Evolutionary conservation across 2,888 invertebrate species (phyloP).

Genomic region (Cylloceria caligata): DNA sequence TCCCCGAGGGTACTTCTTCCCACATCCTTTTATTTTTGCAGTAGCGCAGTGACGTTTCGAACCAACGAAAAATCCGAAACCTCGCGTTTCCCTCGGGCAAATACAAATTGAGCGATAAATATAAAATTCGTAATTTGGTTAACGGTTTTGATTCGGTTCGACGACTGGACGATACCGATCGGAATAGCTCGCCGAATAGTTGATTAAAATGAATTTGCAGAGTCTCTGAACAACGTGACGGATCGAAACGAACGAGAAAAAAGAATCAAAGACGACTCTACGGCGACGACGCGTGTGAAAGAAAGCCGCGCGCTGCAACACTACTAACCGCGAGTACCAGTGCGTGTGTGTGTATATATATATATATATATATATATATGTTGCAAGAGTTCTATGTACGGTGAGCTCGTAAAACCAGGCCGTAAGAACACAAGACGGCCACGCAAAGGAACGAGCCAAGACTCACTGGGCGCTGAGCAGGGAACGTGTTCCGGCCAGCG

Average conservation of each 20-base stretch:
- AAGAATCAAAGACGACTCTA: neutral
- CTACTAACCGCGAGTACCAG: slow-evolving; percentile 27
- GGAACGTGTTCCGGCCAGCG: slow-evolving; percentile 78
- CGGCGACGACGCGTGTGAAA: slow-evolving; percentile 69
- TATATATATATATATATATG: slow-evolving; percentile 65
- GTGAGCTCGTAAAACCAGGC: slow-evolving; percentile 77
- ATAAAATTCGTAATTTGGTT: neutral
- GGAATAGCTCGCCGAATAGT: neutral
- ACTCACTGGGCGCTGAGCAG: slow-evolving; percentile 51
- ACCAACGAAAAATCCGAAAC: no score
- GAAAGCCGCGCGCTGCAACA: slow-evolving; percentile 31
- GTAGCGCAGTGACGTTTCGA: neutral
- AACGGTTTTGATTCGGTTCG: neutral
- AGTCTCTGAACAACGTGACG: slow-evolving; percentile 7
- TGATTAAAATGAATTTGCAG: slow-evolving; percentile 24
- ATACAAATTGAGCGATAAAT: no score
- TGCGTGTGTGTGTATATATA: slow-evolving; percentile 64
- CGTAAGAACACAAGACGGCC: slow-evolving; percentile 76
- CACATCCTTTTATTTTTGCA: neutral
- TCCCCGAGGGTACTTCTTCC: neutral
- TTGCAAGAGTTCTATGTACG: slow-evolving; percentile 65
- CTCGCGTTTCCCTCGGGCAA: neutral
- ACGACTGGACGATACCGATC: neutral
- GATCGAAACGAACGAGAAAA: slow-evolving; percentile 27
- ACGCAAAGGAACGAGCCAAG: slow-evolving; percentile 47